phyloP scores from a whole-genome alignment of 1,140 invertebrate genomes.

The Panagrolaimus sp. region DNA sequence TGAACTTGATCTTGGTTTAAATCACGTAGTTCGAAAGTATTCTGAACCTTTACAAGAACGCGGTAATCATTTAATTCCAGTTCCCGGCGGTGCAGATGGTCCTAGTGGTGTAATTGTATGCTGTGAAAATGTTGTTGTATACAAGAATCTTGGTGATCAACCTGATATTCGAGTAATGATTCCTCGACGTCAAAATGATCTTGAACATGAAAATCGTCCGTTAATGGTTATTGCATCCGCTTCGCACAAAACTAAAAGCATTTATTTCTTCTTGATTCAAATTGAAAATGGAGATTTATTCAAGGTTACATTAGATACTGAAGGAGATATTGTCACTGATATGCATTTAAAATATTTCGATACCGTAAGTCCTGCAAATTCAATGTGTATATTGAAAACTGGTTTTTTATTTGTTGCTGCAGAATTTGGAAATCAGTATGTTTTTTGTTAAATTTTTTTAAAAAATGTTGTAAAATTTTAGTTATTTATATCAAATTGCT shows the following conservation, averaged over 20 bases:
- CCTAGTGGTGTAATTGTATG: constrained; percentile 97
- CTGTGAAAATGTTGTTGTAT: constrained; percentile 98
- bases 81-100: constrained; percentile 85
- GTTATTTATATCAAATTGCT: constrained; percentile 95
- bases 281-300: constrained; percentile 95
- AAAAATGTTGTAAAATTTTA: constrained; percentile 63
- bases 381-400: constrained; percentile 96
- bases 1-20: constrained; percentile 94
- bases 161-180: constrained; percentile 98
- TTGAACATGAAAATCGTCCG: constrained; percentile 97
- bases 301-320: constrained; percentile 87
- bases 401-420: constrained; percentile 96
- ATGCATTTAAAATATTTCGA: constrained; percentile 99
- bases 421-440: constrained; percentile 99
- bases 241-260: constrained; percentile 89
- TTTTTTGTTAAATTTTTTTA: constrained; percentile 21
- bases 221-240: constrained; percentile 99
- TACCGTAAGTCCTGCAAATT: constrained; percentile 81
- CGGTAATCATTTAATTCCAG: constrained; percentile 57
- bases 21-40: constrained; percentile 98
- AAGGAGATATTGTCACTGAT: constrained; percentile 94
- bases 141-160: constrained; percentile 98
- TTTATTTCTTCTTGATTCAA: constrained; percentile 67
- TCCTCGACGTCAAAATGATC: constrained; percentile 88
- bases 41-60: constrained; percentile 92